Evolutionary conservation across 2,113 vertebrate genomes (phyloP).

Genomic region (Gobio gobio): DNA sequence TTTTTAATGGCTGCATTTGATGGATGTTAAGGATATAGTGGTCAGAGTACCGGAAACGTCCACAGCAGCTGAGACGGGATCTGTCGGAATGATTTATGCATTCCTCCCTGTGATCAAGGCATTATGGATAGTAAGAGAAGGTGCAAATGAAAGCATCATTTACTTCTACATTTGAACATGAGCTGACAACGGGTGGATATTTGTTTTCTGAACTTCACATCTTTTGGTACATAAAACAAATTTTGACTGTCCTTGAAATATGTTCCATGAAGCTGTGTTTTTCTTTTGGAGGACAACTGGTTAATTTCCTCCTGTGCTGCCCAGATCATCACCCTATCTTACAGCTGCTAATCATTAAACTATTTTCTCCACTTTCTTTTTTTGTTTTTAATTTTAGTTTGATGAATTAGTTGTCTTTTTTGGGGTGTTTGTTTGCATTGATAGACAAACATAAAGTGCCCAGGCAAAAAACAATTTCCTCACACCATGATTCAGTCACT

Average conservation of each 20-base stretch:
- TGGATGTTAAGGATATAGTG: slow-evolving; percentile 64
- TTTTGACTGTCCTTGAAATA: not conserved
- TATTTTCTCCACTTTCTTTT: slow-evolving; percentile 54
- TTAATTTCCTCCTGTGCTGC: not conserved
- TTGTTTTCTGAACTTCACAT: not conserved
- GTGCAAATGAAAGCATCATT: slow-evolving; percentile 18
- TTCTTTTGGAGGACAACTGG: not conserved
- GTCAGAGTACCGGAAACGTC: slow-evolving; percentile 55
- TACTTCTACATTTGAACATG: not conserved
- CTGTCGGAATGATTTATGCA: slow-evolving; percentile 38
- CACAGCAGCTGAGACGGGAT: slow-evolving; percentile 42
- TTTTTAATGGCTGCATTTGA: slow-evolving; percentile 63
- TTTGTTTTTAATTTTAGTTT: slow-evolving; percentile 64
- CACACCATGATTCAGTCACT: slow-evolving; percentile 63
- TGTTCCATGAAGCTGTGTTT: not conserved
- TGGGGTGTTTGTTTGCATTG: slow-evolving; percentile 46
- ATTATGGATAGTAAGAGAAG: slow-evolving; percentile 19
- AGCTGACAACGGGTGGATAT: not conserved
- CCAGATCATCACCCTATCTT: slow-evolving; percentile 54
- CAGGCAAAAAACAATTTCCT: slow-evolving; percentile 61
- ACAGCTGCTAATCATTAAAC: slow-evolving; percentile 63
- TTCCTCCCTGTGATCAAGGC: slow-evolving; percentile 6
- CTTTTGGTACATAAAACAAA: not conserved
- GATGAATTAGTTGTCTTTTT: slow-evolving; percentile 64
- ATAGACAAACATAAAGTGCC: slow-evolving; percentile 63